A percentile compares a stretch with the other conserved stretches of the same genome.
Conservation (phyloP, 2,888 invertebrate genomes). For the Neocrepidodera transversa region DNA sequence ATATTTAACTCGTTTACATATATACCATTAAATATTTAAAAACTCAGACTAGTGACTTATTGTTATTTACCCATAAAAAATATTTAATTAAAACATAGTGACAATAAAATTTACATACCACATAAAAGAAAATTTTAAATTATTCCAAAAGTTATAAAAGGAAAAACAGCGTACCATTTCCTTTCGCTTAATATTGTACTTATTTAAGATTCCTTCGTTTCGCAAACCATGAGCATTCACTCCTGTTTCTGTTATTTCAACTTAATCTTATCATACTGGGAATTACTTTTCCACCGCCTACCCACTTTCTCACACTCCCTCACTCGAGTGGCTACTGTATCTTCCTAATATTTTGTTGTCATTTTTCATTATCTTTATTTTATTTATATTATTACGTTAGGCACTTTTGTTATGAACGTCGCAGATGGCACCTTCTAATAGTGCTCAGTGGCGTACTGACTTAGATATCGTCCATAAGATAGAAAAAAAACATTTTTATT, state of each 20-base stretch:
- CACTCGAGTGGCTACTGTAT: not conserved
- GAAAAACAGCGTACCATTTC: too few relatives aligned
- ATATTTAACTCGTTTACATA: too few relatives aligned
- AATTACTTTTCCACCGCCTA: slow-evolving; percentile 4
- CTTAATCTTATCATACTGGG: slow-evolving; percentile 11
- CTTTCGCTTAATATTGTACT: too few relatives aligned
- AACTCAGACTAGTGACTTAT: too few relatives aligned
- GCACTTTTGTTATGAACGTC: not conserved
- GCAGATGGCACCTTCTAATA: not conserved
- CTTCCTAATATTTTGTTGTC: not conserved
- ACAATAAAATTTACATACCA: too few relatives aligned
- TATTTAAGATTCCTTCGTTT: not conserved
- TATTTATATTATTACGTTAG: not conserved
- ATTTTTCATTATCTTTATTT: not conserved
- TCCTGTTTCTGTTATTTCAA: slow-evolving; percentile 16
- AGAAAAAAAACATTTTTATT: too few relatives aligned
- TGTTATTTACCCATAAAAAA: too few relatives aligned
- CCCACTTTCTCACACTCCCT: not conserved
- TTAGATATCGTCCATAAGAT: too few relatives aligned
- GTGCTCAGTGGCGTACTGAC: not conserved
- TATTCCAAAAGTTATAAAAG: too few relatives aligned
- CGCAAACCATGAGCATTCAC: not conserved
- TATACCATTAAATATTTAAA: too few relatives aligned
- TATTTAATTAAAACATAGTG: too few relatives aligned
- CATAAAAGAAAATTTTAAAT: too few relatives aligned